Evolutionary conservation across 2,797 vertebrate genomes (phyloP).

Genomic region (Melanotaenia parkinsoni): DNA sequence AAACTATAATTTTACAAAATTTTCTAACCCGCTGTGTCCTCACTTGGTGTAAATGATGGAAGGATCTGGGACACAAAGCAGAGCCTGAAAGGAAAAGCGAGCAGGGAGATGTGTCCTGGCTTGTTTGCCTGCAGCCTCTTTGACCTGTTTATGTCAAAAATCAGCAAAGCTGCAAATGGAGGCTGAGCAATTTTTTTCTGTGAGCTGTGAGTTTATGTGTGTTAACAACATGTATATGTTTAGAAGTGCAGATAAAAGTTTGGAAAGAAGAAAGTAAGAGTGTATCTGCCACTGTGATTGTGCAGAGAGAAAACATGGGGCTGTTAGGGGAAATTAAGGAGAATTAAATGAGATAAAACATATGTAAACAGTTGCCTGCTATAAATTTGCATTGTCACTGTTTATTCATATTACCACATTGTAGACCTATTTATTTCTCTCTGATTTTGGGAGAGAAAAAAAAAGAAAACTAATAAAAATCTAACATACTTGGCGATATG

Average conservation of each 20-base stretch:
- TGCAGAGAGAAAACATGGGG: not conserved
- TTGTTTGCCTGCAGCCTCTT: constrained; percentile 76
- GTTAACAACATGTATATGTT: constrained; percentile 35
- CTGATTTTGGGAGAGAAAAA: not conserved
- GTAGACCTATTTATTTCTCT: not conserved
- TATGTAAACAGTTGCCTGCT: not conserved
- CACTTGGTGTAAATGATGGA: constrained; percentile 20
- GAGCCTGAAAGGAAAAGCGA: constrained; percentile 44
- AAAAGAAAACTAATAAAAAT: not conserved
- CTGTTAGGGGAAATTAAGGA: not conserved
- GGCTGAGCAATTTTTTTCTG: constrained; percentile 15
- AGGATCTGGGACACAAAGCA: constrained; percentile 28
- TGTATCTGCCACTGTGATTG: not conserved
- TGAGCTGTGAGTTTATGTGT: constrained; percentile 6
- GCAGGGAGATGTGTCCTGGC: constrained; percentile 75
- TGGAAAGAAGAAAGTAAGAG: constrained; percentile 21
- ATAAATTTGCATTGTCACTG: not conserved
- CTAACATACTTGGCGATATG: not conserved
- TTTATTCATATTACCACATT: not conserved
- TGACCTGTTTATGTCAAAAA: constrained; percentile 76
- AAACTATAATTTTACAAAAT: constrained; percentile 3
- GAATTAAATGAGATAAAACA: not conserved
- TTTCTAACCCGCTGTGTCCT: constrained; percentile 1
- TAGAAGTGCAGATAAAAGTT: constrained; percentile 22
- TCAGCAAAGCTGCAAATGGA: constrained; percentile 58